Base-by-base conservation (phyloP, 2,113 vertebrate species). In the Grallaria varia region DNA sequence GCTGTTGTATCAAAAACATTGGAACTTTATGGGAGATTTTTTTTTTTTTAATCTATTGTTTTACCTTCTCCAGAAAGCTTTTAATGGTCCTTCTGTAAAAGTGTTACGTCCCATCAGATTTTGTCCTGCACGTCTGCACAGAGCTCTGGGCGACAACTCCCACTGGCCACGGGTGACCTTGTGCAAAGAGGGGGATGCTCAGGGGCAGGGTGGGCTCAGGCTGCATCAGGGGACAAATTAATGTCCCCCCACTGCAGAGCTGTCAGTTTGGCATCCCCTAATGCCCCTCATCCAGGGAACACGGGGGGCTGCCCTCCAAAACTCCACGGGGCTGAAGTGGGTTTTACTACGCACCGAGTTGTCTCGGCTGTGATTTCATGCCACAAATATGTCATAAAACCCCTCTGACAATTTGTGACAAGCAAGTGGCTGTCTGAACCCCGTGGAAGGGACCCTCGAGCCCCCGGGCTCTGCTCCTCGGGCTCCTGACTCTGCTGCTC, bases 41-140 rank as follows among this genome's bases (percentile, higher is more conserved):
- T 21, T 18, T 68, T 77, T 94, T 40, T 37, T 53, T 22, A 20
- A 20, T 30, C 62, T 53, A 2, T 44, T 73, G 19, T 68, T 87
- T 93, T 90, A 73, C 68, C 53, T 93, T 85, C 90, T 59, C 72
- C 75, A 80, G 84, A 93, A 84, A 47, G 33, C 50, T 94, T 83
- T 66, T 52, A 66, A 60, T 71, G 73, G 2, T 49, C 25, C 39
- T 81, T 83, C 90, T 50, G 83, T 20, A 68, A 42, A 45, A 42
- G 24, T 9, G 7, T 62, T 89, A 23, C 44, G 16, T 35, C 42
- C 75, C 30, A 49, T 39, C 37, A 22, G n/a, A 20, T 25, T 78
- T 39, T n/a, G 80, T 19, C 47, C 22, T 63, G 64, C 77, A 79
- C 37, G 33, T 39, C 75, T 81, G 45, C 92, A 62, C 35, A 19